These are phyloP conservation scores for Panthera uncia DNA, from an alignment of 2,113 vertebrate genomes.

Conservation along the genomic window DNA sequence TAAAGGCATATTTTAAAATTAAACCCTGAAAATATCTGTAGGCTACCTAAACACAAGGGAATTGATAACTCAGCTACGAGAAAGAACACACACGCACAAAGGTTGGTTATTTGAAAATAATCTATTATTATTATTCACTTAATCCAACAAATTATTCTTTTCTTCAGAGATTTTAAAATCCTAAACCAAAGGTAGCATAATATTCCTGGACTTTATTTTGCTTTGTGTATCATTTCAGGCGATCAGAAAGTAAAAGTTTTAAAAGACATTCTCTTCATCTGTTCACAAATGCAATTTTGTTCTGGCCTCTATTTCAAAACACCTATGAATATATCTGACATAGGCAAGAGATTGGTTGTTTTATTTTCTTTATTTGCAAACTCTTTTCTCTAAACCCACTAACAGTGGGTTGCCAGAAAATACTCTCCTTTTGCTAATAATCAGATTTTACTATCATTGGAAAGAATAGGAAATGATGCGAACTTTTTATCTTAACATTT, in stretches of 20 bases:
- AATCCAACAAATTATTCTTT: neutral
- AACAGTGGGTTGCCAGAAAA: conserved; percentile 66
- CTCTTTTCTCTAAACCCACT: conserved; percentile 32
- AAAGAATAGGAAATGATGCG: conserved; percentile 60
- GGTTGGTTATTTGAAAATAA: neutral
- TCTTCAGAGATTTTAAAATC: neutral
- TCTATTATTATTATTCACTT: neutral
- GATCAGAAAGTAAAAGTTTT: conserved; percentile 26
- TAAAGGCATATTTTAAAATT: neutral
- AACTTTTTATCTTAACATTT: conserved; percentile 48
- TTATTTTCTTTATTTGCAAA: conserved; percentile 44
- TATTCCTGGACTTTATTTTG: neutral
- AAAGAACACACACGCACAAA: neutral
- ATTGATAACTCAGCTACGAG: neutral
- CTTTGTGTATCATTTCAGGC: neutral
- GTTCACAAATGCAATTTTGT: neutral
- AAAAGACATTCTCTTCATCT: neutral
- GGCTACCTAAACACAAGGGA: neutral
- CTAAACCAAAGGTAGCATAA: neutral
- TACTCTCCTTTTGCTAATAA: conserved; percentile 64
- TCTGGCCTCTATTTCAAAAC: conserved; percentile 57
- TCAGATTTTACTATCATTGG: conserved; percentile 58
- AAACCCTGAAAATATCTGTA: neutral
- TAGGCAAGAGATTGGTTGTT: neutral
- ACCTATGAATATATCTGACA: conserved; percentile 45